Conservation (phyloP, 2,888 invertebrate species). For the Monopis laevigella region DNA sequence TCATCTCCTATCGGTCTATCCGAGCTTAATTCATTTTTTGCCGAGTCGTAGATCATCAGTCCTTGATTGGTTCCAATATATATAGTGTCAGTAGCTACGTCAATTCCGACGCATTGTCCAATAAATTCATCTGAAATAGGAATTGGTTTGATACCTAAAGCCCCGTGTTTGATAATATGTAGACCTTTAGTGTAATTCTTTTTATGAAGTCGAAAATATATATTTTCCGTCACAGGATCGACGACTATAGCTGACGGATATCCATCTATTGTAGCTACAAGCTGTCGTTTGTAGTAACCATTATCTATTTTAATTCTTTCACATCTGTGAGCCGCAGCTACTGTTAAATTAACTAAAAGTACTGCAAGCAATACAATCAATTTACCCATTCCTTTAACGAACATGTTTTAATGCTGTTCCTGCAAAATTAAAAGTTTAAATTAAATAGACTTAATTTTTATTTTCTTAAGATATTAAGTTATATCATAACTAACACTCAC, state of each 20-base stretch:
- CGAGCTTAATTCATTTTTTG: conserved; percentile 39
- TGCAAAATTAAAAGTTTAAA: too few species aligned
- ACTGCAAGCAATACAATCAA: too few species aligned
- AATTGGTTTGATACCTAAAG: conserved; percentile 45
- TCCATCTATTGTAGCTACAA: conserved; percentile 51
- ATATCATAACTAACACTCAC: too few species aligned
- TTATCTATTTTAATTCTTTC: conserved; percentile 47
- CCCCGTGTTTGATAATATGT: conserved; percentile 45
- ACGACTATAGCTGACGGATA: conserved; percentile 48
- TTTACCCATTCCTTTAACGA: too few species aligned
- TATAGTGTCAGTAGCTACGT: conserved; percentile 32
- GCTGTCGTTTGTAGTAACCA: conserved; percentile 46
- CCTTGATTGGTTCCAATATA: conserved; percentile 58
- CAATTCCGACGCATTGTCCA: conserved; percentile 50
- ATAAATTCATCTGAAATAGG: conserved; percentile 43
- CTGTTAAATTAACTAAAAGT: background rate
- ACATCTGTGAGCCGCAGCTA: conserved; percentile 34
- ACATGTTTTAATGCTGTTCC: too few species aligned
- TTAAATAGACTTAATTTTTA: too few species aligned
- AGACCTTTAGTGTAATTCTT: conserved; percentile 54
- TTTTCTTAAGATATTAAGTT: too few species aligned
- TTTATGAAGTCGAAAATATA: conserved; percentile 54
- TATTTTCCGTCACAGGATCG: conserved; percentile 46
- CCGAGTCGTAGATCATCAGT: conserved; percentile 43
- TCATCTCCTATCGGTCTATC: conserved; percentile 56